phyloP scores from a whole-genome alignment of 2,113 vertebrate species.

The Empidonax alnorum region DNA sequence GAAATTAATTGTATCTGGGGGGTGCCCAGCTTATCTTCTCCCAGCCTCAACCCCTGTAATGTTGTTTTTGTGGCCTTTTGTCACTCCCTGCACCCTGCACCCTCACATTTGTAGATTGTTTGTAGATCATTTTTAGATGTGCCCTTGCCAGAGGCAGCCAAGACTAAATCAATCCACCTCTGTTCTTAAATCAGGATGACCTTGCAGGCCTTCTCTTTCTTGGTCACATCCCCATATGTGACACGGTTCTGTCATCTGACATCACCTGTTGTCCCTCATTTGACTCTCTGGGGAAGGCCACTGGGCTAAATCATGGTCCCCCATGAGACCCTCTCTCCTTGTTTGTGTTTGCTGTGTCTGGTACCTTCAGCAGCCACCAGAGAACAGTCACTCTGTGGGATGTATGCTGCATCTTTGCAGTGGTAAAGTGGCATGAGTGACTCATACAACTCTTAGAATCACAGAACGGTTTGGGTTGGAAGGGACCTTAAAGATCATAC shows the following conservation, averaged over 20 bases:
- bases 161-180: not conserved
- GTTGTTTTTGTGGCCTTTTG: not conserved
- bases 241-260: accelerated
- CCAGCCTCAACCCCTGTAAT: not conserved
- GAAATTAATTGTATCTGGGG: not conserved
- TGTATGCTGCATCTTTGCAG: not conserved
- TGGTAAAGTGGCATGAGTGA: not conserved
- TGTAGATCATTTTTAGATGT: not conserved
- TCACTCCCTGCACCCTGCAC: not conserved
- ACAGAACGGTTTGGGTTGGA: not conserved
- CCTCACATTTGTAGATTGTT: not conserved
- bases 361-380: not conserved
- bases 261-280: not conserved
- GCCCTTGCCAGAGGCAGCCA: not conserved
- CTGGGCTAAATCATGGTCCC: not conserved
- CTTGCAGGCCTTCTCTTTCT: not conserved
- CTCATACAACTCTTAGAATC: not conserved
- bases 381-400: not conserved
- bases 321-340: not conserved
- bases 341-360: not conserved
- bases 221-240: not conserved
- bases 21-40: not conserved
- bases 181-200: not conserved
- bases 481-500: not conserved
- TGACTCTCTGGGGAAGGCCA: not conserved